Evolutionary conservation across 1,140 invertebrate species (phyloP), one percentile per base, ranked within the genome.

Genomic region (Adelges cooleyi): DNA sequence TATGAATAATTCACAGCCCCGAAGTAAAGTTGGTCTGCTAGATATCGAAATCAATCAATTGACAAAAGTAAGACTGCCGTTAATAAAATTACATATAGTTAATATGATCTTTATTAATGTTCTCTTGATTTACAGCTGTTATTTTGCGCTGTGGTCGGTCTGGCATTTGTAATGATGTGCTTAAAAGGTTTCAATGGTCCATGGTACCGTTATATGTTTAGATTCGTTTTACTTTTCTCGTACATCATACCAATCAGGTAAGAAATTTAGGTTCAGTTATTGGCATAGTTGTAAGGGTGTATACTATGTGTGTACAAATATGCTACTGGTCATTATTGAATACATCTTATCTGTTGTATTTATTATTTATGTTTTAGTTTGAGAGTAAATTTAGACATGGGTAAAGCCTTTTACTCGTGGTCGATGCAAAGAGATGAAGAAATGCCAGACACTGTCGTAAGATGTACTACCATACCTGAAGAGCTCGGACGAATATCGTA

Each of bases 391-490:
- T 80, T 99, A 65, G 97, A 99, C 72, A 95, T 99, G 89, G 95
- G 94, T 1, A 99, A 99, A 78, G 86, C 89, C 0, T 97, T 92
- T 73, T 99, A 99, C 74, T 92, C 95, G 0, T 98, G 90, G 87
- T 86, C 90, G 70, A 98, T 99, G 70, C 92, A 95, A 73, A 80
- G 86, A 66, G 96, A 99, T 77, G 85, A 89, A 66, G 83, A 90
- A 69, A 96, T 99, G 68, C 82, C 86, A 49, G 93, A 91, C 3
- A 97, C 94, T 0, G 90, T 97, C n/a, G 95, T 97, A 5, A 80
- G 97, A n/a, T 95, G 90, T 44, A 98, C 94, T 0, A 99, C 95
- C 2, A 99, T 99, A 70, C 92, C 95, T 0, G 97, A 99, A 78
- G 96, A 99, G 76, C 75, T 97, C n/a, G 95, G 95, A 0, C 78